Base-by-base conservation (phyloP, 92 coral and sea anemone species). In the Scolanthus callimorphus region DNA sequence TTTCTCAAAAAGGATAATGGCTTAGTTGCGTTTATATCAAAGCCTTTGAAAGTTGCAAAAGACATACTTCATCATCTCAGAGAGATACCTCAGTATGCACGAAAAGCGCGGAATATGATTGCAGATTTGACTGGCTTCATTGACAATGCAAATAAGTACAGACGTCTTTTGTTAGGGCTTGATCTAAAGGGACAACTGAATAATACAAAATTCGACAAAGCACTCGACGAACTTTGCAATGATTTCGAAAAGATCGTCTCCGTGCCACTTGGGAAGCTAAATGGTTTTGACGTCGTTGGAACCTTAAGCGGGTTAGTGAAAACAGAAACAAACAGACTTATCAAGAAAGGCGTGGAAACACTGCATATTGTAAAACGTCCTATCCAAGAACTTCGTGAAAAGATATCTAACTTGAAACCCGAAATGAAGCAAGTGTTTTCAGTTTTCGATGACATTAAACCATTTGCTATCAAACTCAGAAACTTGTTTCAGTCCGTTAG, bases 81-180 rank as follows among this genome's bases (percentile, higher is more conserved):
- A 22, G 65, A 61, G 1, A 62, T 88, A 10, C 96, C 90, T 9
- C 38, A 65, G n/a, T 77, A 78, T 52, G 83, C 86, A 20, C 43
- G 27, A 31, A 78, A 74, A 27, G 84, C 86, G 37, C 81, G 72
- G 19, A 60, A 73, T 71, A 59, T 74, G 25, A 86, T 73, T 21
- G 81, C 75, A 48, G 82, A 74, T 6, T 65, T 88, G 43, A 64
- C 56, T 4, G 43, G 62, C 49, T 88, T 88, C 39, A 83, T 90
- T 27, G 67, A 77, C 15, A 55, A 57, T 2, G 86, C 78, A 17
- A 59, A 69, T 25, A 59, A 30, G 4, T 71, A 58, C 51, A 71
- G 29, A 48, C 65, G 68, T 30, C 66, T 74, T 17, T 51, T 88
- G 37, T 39, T 30, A n/a, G 69, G 60, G 31, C 85, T 87, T 12